A percentile compares a stretch with the other conserved stretches of the same genome.
Evolutionary conservation across 2,797 vertebrate species (phyloP).

Genomic region (Halcyon leucocephala): DNA sequence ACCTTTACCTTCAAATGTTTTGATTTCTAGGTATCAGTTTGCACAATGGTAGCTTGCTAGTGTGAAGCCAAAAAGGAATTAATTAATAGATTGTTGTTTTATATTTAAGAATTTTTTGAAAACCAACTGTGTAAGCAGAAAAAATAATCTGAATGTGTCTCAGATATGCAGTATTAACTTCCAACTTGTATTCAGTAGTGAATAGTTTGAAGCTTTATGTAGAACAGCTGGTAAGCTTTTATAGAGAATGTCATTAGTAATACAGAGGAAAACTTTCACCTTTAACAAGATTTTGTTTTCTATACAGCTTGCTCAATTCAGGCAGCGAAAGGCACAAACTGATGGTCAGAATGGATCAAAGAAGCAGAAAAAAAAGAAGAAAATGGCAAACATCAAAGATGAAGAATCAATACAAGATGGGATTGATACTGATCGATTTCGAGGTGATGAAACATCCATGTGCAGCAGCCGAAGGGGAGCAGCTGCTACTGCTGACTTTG

Average conservation of each 20-base stretch:
- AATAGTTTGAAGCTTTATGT: constrained; percentile 2
- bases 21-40: background rate
- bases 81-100: background rate
- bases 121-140: background rate
- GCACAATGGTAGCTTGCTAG: background rate
- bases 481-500: constrained; percentile 80
- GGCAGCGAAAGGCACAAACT: constrained; percentile 89
- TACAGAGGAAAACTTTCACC: constrained; percentile 56
- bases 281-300: constrained; percentile 58
- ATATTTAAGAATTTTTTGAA: background rate
- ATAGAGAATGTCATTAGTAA: constrained; percentile 15
- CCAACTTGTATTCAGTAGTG: background rate
- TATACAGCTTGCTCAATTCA: constrained; percentile 91
- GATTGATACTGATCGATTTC: constrained; percentile 68
- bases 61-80: background rate
- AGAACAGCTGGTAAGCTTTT: background rate
- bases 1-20: background rate
- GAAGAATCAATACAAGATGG: constrained; percentile 73
- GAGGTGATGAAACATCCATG: constrained; percentile 71
- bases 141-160: background rate
- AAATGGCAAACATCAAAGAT: constrained; percentile 77
- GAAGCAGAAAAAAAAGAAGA: constrained; percentile 93
- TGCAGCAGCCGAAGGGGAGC: constrained; percentile 71
- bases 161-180: background rate
- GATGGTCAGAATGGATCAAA: constrained; percentile 86